These are phyloP conservation scores for Glaucomys volans DNA, from an alignment of 2,113 vertebrate species.

Conservation along the genomic window DNA sequence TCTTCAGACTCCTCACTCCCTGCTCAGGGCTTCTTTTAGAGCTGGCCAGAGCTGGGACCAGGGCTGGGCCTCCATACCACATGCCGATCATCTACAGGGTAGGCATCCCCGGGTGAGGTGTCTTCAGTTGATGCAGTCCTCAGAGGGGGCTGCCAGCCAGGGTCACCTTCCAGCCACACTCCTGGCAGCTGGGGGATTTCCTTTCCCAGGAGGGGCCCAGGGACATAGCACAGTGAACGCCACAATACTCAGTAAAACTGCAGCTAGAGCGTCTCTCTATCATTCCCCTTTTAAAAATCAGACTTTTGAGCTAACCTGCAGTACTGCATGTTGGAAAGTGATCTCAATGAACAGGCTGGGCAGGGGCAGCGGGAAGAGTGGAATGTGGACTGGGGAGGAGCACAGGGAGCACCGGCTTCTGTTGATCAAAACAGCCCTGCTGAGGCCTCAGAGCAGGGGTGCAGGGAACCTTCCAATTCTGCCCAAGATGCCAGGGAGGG, in stretches of 20 bases:
- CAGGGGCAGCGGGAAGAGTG: neutral
- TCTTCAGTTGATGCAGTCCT: neutral
- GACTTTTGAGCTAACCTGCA: neutral
- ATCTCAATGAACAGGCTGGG: neutral
- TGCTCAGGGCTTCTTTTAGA: neutral
- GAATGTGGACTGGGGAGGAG: neutral
- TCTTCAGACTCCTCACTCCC: neutral
- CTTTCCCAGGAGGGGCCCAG: neutral
- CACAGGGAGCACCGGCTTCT: too few relatives aligned
- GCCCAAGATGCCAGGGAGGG: neutral
- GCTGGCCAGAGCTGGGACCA: neutral
- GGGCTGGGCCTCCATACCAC: rapidly evolving
- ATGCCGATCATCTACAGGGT: too few relatives aligned
- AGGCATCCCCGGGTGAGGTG: too few relatives aligned
- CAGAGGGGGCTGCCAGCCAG: neutral
- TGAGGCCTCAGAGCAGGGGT: neutral
- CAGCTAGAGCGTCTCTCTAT: neutral
- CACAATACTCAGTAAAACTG: neutral
- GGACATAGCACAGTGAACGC: neutral
- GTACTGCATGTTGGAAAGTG: neutral
- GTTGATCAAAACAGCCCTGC: rapidly evolving
- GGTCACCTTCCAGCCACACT: neutral
- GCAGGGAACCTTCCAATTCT: neutral
- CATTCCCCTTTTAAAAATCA: too few relatives aligned
- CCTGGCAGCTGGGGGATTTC: neutral